Percentiles rank a stretch among this genome's conserved stretches.
Conservation (phyloP, 2,797 vertebrate genomes). For the Tokudaia muenninki region DNA sequence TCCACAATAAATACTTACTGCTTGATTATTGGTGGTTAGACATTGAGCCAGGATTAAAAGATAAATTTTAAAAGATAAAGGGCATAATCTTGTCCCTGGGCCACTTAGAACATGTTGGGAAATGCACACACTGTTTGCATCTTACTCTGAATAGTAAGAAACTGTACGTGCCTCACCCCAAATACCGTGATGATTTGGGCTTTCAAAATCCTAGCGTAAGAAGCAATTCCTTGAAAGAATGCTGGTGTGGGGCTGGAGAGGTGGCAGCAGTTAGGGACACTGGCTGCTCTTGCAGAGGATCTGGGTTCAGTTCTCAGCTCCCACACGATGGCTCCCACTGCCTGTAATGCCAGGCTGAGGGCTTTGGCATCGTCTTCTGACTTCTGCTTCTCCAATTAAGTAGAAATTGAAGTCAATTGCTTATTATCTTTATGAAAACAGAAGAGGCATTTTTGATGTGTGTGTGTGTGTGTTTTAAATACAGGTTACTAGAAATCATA, state of each 20-base stretch:
- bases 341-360: neutral
- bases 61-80: neutral
- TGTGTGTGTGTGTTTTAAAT: neutral
- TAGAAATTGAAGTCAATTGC: constrained; percentile 30
- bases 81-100: neutral
- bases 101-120: neutral
- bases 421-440: neutral
- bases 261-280: neutral
- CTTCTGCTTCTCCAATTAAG: neutral
- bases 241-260: neutral
- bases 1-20: constrained; percentile 43
- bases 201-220: neutral
- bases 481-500: neutral
- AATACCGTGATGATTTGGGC: neutral
- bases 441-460: neutral
- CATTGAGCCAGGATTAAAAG: constrained; percentile 53
- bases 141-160: neutral
- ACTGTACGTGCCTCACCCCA: neutral
- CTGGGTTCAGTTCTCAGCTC: neutral
- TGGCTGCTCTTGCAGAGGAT: neutral
- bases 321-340: neutral
- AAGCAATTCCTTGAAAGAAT: neutral
- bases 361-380: neutral
- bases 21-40: neutral
- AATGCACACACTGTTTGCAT: neutral